These are phyloP conservation scores for Tamias sibiricus DNA, from an alignment of 2,113 vertebrate species.

Conservation along the genomic window DNA sequence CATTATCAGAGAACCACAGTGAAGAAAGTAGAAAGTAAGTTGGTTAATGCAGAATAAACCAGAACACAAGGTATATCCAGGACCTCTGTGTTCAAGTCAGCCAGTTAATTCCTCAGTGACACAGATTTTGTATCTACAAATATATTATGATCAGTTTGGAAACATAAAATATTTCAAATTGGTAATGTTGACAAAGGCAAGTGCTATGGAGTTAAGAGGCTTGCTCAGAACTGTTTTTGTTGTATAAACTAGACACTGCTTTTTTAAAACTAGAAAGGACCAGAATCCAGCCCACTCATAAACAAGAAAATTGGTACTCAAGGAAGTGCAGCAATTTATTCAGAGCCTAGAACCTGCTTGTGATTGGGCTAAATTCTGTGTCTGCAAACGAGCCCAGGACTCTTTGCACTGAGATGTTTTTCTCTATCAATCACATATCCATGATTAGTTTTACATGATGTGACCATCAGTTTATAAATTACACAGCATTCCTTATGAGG, in stretches of 20 bases:
- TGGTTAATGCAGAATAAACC: neutral
- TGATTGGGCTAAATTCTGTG: neutral
- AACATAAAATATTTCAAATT: neutral
- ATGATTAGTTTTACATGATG: neutral
- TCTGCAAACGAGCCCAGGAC: neutral
- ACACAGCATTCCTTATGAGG: neutral
- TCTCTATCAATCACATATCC: neutral
- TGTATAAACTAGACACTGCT: neutral
- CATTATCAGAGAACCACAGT: neutral
- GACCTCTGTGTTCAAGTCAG: neutral
- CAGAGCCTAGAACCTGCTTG: neutral
- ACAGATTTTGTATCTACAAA: neutral
- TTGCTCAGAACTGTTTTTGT: neutral
- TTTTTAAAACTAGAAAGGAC: neutral
- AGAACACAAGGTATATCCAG: neutral
- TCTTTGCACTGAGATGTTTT: neutral
- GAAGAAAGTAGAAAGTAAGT: neutral
- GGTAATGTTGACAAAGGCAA: neutral
- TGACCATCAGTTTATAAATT: neutral
- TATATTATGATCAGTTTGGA: neutral
- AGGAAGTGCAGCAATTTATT: neutral
- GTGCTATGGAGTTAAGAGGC: neutral
- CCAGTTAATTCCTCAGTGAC: neutral
- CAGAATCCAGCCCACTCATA: neutral
- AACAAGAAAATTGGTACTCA: neutral